Conservation (phyloP, 2,888 invertebrate genomes). For the Pristionchus maxplancki region DNA sequence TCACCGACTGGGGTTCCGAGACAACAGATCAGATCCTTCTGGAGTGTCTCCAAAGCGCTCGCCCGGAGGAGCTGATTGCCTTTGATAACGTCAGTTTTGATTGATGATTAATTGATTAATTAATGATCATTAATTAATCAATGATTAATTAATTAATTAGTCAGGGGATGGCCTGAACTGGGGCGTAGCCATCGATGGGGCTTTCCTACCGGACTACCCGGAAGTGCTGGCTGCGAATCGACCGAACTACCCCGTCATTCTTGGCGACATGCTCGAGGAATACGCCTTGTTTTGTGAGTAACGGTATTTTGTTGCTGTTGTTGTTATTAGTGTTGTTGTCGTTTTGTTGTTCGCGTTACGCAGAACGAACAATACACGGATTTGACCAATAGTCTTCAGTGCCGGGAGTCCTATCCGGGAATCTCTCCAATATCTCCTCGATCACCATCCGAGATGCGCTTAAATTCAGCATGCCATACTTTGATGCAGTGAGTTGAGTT, state of each 20-base stretch:
- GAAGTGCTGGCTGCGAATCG: neutral
- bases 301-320: neutral
- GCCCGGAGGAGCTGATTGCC: neutral
- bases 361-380: neutral
- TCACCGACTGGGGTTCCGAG: neutral
- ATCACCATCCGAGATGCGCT: neutral
- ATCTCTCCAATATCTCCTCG: neutral
- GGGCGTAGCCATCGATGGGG: neutral
- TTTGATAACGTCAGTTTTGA: neutral
- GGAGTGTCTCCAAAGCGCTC: neutral
- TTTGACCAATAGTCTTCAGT: neutral
- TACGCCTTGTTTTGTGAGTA: neutral
- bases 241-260: neutral
- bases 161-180: neutral
- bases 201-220: conserved; percentile 34
- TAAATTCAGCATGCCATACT: neutral
- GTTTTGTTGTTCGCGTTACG: neutral
- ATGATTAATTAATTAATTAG: neutral
- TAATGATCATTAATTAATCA: no score
- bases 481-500: neutral
- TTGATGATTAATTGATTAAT: neutral
- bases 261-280: conserved; percentile 39
- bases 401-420: neutral
- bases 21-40: neutral
- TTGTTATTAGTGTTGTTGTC: no score